Evolutionary conservation across 2,888 invertebrate species (phyloP), one percentile per base, ranked within the genome.

Genomic region (Pammene fasciana): DNA sequence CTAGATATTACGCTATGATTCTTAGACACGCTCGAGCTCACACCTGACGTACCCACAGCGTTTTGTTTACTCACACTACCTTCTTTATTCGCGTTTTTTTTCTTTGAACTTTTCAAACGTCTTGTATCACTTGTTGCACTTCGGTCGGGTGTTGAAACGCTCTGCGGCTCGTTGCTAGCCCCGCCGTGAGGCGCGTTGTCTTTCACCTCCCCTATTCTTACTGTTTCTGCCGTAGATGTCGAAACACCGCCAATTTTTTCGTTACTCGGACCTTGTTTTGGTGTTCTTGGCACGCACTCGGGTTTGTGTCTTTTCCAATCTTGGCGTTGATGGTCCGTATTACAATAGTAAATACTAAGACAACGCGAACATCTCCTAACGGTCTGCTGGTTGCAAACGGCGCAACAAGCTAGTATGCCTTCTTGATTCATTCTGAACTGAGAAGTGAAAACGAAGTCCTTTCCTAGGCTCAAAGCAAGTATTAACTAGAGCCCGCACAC

Each of bases 271-370:
- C 73, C 82, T 76, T 82, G 84, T 79, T 86, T 87, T 74, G 88
- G 84, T 80, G 91, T 81, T 78, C 92, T 90, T 48, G 86, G 86
- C 64, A 87, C 86, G 83, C 95, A 95, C 76, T 93, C 90, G 75
- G 86, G 87, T 90, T 95, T 96, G 82, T 97, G 97, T 75, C 91
- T 93, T 81, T 94, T 95, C 97, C 97, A 97, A 83, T 97, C 96
- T 78, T 94, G 91, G 74, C 94, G 94, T 87, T 97, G 97, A 85
- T 97, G 97, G 73, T 95, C 95, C 76, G 94, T 95, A 71, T 95
- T 95, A 88, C 97, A 97, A 86, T 97, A 97, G 86, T 95, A 95
- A 62, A 94, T 93, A 71, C 87, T 88, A 82, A 95, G 95, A 85
- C 97, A 97, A 76, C 95, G 94, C 75, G 95, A 94, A 87, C 97